Evolutionary conservation across 1,140 invertebrate species (phyloP).

Genomic region (Heliothis virescens): DNA sequence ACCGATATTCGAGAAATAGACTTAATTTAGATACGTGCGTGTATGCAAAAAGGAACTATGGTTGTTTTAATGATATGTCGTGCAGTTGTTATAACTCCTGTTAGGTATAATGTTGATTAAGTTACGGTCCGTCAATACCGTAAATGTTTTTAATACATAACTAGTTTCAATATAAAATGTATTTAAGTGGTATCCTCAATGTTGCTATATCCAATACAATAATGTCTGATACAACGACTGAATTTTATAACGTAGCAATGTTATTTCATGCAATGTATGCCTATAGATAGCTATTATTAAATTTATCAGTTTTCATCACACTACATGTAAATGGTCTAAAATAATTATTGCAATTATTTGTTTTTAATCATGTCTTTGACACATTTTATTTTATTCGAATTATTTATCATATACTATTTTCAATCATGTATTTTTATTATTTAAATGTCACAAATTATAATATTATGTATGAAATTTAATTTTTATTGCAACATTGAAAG

Average conservation of each 20-base stretch:
- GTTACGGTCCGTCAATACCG: slow-evolving; percentile 18
- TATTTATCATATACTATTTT: slow-evolving; percentile 56
- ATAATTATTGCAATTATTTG: slow-evolving; percentile 26
- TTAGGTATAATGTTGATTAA: slow-evolving; percentile 22
- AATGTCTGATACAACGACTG: slow-evolving; percentile 39
- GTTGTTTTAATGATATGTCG: slow-evolving; percentile 35
- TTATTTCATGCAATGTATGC: slow-evolving; percentile 12
- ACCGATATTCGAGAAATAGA: slow-evolving; percentile 48
- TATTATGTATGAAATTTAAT: slow-evolving; percentile 57
- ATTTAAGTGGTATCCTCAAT: slow-evolving; percentile 40
- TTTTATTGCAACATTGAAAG: slow-evolving; percentile 58
- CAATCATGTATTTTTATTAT: slow-evolving; percentile 69
- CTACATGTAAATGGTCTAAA: slow-evolving; percentile 29
- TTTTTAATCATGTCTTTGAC: slow-evolving; percentile 43
- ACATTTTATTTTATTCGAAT: slow-evolving; percentile 43
- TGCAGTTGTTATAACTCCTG: slow-evolving; percentile 30
- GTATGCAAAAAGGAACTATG: slow-evolving; percentile 33
- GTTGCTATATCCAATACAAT: slow-evolving; percentile 40
- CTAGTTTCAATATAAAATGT: slow-evolving; percentile 36
- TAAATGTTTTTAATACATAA: slow-evolving; percentile 45
- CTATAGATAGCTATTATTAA: slow-evolving; percentile 23
- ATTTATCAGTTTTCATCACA: slow-evolving; percentile 41
- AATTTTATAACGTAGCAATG: slow-evolving; percentile 39
- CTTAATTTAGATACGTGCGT: slow-evolving; percentile 18
- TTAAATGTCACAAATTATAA: slow-evolving; percentile 68